Evolutionary conservation across 2,797 vertebrate species (phyloP).

Genomic region (Halcyon chelicuti): DNA sequence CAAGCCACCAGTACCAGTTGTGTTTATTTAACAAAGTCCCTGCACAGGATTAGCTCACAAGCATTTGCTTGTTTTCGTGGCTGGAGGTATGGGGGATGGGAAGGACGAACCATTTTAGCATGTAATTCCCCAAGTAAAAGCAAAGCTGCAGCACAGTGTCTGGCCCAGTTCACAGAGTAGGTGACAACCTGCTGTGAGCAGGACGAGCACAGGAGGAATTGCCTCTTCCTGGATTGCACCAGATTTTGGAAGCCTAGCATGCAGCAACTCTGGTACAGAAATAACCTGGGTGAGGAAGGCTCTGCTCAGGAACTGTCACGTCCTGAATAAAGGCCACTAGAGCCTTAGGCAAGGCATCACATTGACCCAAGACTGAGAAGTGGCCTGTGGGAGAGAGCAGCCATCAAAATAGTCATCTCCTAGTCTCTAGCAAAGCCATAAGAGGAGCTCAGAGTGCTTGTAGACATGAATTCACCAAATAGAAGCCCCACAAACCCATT

Average conservation of each 20-base stretch:
- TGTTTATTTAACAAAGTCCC: constrained; percentile 66
- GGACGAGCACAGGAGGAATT: constrained; percentile 12
- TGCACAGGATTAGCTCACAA: constrained; percentile 51
- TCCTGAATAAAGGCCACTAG: neutral
- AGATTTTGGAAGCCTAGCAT: neutral
- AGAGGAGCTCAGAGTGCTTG: neutral
- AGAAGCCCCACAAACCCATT: neutral
- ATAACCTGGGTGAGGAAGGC: neutral
- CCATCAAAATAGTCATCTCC: neutral
- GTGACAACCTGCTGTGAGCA: neutral
- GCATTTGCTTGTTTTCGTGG: constrained; percentile 38
- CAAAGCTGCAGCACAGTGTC: constrained; percentile 18
- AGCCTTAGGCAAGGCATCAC: neutral
- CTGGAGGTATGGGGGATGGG: constrained; percentile 24
- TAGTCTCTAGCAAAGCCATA: neutral
- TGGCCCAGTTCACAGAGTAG: neutral
- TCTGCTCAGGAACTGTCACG: neutral
- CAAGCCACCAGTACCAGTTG: constrained; percentile 5
- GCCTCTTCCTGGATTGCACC: constrained; percentile 4
- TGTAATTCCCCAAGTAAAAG: constrained; percentile 31
- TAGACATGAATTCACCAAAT: neutral
- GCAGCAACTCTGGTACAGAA: neutral
- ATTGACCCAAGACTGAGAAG: neutral
- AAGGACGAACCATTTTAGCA: constrained; percentile 31
- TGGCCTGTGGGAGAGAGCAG: neutral